phyloP scores from a whole-genome alignment of 2,113 vertebrate species.

The Sorex araneus region DNA sequence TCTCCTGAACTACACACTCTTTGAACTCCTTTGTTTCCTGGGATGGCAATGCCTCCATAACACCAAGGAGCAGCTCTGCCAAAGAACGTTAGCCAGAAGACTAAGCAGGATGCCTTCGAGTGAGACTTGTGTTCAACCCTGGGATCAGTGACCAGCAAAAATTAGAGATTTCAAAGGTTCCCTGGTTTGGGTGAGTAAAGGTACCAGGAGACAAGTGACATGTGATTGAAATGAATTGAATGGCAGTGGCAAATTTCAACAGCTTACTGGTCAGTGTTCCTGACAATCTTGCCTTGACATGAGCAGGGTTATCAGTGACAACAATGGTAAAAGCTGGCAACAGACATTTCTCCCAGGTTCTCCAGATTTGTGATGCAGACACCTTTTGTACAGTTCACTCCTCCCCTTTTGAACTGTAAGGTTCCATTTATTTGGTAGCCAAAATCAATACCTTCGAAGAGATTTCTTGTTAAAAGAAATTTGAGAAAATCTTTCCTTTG shows the following conservation, averaged over 20 bases:
- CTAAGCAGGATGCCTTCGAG: no score
- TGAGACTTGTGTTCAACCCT: not conserved
- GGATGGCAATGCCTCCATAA: not conserved
- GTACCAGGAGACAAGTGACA: no score
- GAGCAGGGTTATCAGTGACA: not conserved
- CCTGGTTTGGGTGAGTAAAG: not conserved
- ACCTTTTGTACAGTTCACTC: not conserved
- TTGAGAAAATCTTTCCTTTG: not conserved
- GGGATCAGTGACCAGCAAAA: not conserved
- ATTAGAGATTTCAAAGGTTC: not conserved
- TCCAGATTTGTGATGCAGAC: not conserved
- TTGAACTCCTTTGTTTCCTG: not conserved
- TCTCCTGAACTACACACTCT: no score
- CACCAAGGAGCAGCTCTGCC: not conserved
- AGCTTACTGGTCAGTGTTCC: not conserved
- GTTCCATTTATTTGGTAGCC: not conserved
- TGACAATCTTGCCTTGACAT: not conserved
- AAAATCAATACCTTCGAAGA: not conserved
- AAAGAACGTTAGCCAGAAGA: not conserved
- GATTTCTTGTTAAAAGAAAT: not conserved
- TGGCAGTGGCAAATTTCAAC: not conserved
- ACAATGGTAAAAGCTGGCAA: not conserved
- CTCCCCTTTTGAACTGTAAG: not conserved
- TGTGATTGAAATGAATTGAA: not conserved
- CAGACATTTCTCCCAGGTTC: not conserved